Evolutionary conservation across 1,140 invertebrate genomes (phyloP).

Genomic region (Phthorimaea operculella): DNA sequence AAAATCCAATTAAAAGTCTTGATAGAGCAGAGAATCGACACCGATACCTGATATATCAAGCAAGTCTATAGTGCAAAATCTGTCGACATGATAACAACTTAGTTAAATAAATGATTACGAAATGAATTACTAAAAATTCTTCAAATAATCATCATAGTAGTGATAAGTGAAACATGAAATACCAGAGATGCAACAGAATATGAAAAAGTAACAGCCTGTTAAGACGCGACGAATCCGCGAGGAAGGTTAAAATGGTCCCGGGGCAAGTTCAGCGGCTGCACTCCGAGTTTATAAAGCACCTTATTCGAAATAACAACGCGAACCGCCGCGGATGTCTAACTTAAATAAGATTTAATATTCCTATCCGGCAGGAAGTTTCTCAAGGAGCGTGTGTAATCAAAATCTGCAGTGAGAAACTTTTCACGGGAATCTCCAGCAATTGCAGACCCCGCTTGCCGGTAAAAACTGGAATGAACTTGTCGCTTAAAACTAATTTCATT

Average conservation of each 20-base stretch:
- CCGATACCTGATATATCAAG: no score
- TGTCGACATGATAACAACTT: conserved; percentile 2
- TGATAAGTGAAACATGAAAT: no score
- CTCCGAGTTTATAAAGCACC: conserved; percentile 51
- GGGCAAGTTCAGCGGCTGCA: conserved; percentile 28
- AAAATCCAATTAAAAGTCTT: no score
- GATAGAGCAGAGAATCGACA: no score
- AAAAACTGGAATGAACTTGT: conserved; percentile 65
- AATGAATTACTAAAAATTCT: conserved; percentile 13
- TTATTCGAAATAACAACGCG: conserved; percentile 59
- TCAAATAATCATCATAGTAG: no score
- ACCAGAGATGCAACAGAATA: conserved; percentile 16
- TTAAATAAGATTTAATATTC: conserved; percentile 69
- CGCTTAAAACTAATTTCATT: conserved; percentile 66
- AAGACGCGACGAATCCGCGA: conserved; percentile 20
- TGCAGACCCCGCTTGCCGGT: conserved; percentile 46
- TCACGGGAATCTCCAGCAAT: conserved; percentile 55
- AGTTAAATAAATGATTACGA: conserved; percentile 15
- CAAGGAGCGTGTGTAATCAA: conserved; percentile 65
- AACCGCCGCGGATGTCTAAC: conserved; percentile 56
- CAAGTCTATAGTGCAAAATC: no score
- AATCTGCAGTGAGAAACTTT: conserved; percentile 62
- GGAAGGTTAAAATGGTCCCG: conserved; percentile 40
- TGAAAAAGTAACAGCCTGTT: conserved; percentile 25
- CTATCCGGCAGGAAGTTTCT: conserved; percentile 57